Evolutionary conservation across 2,888 invertebrate genomes (phyloP).

Genomic region (Drosophila cognata): DNA sequence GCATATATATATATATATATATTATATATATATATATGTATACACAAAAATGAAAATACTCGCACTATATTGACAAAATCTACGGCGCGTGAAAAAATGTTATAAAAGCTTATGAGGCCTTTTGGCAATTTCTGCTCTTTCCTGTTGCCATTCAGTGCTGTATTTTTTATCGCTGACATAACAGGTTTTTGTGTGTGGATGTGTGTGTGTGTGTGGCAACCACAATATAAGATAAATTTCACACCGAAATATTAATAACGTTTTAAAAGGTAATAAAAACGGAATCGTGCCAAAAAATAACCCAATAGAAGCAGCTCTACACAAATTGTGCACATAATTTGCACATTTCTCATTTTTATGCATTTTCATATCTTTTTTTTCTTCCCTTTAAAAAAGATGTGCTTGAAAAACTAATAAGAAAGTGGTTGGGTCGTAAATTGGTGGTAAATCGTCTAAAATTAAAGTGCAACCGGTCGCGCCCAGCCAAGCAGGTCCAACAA

Average conservation of each 20-base stretch:
- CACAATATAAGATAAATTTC: slow-evolving; percentile 60
- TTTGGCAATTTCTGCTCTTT: slow-evolving; percentile 41
- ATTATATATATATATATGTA: neutral
- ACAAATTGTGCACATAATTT: slow-evolving; percentile 39
- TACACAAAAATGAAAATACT: slow-evolving; percentile 15
- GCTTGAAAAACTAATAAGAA: slow-evolving; percentile 51
- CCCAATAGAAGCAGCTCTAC: slow-evolving; percentile 23
- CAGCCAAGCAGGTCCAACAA: slow-evolving; percentile 61
- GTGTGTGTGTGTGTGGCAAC: slow-evolving; percentile 28
- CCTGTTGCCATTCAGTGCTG: slow-evolving; percentile 5
- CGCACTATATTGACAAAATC: slow-evolving; percentile 54
- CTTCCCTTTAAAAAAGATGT: slow-evolving; percentile 1
- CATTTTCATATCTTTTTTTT: slow-evolving; percentile 3
- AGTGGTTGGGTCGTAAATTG: slow-evolving; percentile 51
- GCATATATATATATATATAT: neutral
- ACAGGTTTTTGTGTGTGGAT: slow-evolving; percentile 16
- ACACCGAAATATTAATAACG: slow-evolving; percentile 57
- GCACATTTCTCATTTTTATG: slow-evolving; percentile 47
- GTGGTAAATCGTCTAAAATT: slow-evolving; percentile 42
- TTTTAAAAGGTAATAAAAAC: slow-evolving; percentile 44
- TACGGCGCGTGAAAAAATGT: slow-evolving; percentile 59
- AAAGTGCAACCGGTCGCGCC: slow-evolving; percentile 48
- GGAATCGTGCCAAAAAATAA: slow-evolving; percentile 16
- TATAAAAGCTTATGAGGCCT: slow-evolving; percentile 57
- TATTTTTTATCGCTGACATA: slow-evolving; percentile 24